Evolutionary conservation across 2,797 vertebrate species (phyloP).

Genomic region (Gallinago stenura): DNA sequence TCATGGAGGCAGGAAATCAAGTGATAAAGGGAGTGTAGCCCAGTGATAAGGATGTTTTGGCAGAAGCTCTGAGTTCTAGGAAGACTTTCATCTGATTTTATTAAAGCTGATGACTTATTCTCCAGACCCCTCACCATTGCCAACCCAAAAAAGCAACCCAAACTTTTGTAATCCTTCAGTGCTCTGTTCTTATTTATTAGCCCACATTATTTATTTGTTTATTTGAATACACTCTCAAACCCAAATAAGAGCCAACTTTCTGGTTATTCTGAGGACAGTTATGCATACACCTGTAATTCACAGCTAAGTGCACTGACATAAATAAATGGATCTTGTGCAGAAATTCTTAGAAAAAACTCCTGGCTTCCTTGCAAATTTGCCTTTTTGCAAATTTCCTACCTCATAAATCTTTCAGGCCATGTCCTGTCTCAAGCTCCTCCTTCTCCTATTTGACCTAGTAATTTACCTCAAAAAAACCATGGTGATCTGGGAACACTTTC

Average conservation of each 20-base stretch:
- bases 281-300: neutral
- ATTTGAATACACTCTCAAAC: neutral
- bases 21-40: neutral
- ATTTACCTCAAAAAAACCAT: neutral
- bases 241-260: neutral
- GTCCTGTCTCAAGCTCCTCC: neutral
- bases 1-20: neutral
- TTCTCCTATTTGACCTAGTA: neutral
- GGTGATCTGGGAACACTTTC: neutral
- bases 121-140: too few species aligned
- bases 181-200: neutral
- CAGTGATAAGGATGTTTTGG: neutral
- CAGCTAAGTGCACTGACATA: neutral
- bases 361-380: neutral
- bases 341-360: neutral
- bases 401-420: neutral
- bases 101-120: neutral
- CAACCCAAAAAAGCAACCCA: neutral
- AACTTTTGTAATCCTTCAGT: neutral
- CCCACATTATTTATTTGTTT: neutral
- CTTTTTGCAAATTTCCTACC: neutral
- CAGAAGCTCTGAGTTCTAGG: neutral
- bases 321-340: neutral
- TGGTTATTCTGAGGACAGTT: neutral
- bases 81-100: neutral